A percentile compares a stretch with the other conserved stretches of the same genome.
phyloP scores from a whole-genome alignment of 2,888 invertebrate species.

The Sepioteuthis lessoniana region DNA sequence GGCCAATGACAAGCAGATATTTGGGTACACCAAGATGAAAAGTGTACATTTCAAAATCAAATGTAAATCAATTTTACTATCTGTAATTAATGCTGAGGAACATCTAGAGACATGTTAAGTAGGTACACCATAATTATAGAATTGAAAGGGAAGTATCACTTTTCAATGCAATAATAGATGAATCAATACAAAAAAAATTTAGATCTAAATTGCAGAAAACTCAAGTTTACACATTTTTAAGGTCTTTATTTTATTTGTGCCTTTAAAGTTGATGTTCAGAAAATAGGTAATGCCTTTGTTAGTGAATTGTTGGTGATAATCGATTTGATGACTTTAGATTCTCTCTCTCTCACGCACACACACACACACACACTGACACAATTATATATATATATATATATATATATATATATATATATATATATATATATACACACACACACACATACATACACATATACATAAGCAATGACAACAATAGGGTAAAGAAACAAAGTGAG shows the following conservation, averaged over 20 bases:
- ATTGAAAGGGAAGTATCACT: background rate
- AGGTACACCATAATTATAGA: background rate
- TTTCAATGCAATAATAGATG: background rate
- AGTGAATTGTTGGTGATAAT: conserved; percentile 33
- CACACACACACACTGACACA: background rate
- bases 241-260: background rate
- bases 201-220: conserved; percentile 36
- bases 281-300: conserved; percentile 33
- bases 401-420: conserved; percentile 37
- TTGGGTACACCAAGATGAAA: background rate
- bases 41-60: background rate
- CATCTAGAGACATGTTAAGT: background rate
- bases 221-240: background rate
- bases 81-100: background rate
- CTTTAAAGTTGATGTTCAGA: background rate
- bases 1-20: background rate
- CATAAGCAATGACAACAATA: background rate
- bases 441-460: too few relatives aligned
- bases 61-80: background rate
- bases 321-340: background rate
- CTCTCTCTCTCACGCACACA: too few relatives aligned
- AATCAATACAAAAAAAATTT: background rate
- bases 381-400: too few relatives aligned
- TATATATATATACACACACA: too few relatives aligned
- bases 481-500: background rate